Evolutionary conservation across 2,888 invertebrate species (phyloP).

Genomic region (Troilus luridus): DNA sequence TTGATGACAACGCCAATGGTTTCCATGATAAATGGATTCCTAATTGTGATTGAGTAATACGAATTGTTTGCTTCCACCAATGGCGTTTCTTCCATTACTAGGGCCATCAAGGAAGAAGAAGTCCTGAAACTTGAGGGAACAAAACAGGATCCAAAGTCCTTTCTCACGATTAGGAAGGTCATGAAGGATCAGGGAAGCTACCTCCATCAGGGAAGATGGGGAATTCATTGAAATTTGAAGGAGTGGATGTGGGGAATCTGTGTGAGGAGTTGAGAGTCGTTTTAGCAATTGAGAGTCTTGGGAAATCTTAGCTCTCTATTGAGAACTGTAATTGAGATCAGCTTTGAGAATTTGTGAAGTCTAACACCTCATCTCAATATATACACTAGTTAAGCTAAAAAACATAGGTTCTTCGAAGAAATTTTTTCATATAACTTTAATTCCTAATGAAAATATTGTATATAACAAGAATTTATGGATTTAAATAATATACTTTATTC

Average conservation of each 20-base stretch:
- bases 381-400: neutral
- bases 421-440: too few species aligned
- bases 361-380: neutral
- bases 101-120: neutral
- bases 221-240: slow-evolving; percentile 19
- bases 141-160: neutral
- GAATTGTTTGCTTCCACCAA: slow-evolving; percentile 62
- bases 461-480: too few species aligned
- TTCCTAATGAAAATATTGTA: too few species aligned
- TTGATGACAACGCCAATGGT: slow-evolving; percentile 53
- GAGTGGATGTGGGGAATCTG: neutral
- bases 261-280: neutral
- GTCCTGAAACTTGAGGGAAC: neutral
- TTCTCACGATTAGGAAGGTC: slow-evolving; percentile 27
- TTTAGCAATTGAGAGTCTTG: neutral
- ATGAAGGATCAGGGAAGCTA: neutral
- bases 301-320: neutral
- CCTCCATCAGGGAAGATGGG: slow-evolving; percentile 8
- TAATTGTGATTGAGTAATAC: slow-evolving; percentile 64
- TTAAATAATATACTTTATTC: too few species aligned
- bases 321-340: neutral
- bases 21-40: slow-evolving; percentile 64
- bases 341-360: neutral
- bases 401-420: too few species aligned
- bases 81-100: slow-evolving; percentile 8